Base-by-base conservation (phyloP, 2,113 vertebrate genomes). In the Cyanoliseus patagonus region DNA sequence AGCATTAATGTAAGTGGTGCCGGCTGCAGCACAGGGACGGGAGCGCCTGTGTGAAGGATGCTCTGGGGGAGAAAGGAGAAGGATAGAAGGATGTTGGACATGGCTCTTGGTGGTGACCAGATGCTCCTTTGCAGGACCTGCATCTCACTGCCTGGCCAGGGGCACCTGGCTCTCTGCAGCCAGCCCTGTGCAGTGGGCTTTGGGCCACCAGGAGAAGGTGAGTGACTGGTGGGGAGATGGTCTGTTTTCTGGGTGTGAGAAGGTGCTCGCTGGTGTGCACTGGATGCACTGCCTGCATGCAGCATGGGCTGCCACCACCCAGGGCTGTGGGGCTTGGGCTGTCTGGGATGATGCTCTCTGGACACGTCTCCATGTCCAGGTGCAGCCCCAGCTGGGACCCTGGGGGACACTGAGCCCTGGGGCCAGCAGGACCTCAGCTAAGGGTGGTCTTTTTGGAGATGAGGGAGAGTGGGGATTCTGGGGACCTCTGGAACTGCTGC, bases 101-200 rank as follows among this genome's bases (percentile, higher is more conserved):
- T 0, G 3, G 49, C 66, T 28, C 62, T 51, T 41, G 62, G 63
- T 0, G 0, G 19, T 39, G 62, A n/a, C 68, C 57, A 68, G 69
- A 13, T n/a, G 57, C 62, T 62, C 93, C 59, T 46, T 84, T 28
- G 76, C 31, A 62, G 77, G 77, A 59, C 27, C 17, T 0, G 1
- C 1, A 1, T 11, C 69, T 69, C 0, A 0, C 33, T 17, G 35
- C 42, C 44, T 46, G 66, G 25, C 74, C 2, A 1, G 62, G 37
- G 17, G 6, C 5, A n/a, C n/a, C n/a, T 6, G 1, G 39, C 4
- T 90, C n/a, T 47, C 27, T 3, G 3, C 22, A 28, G 63, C 35
- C 62, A 57, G 70, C 51, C 35, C 47, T 47, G 47, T 0, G 1
- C 1, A 5, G 2, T 0, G 9, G 11, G 20, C 62, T 57, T 55